Evolutionary conservation across 2,797 vertebrate genomes (phyloP), one percentile per base, ranked within the genome.

Genomic region (Gorsachius magnificus): DNA sequence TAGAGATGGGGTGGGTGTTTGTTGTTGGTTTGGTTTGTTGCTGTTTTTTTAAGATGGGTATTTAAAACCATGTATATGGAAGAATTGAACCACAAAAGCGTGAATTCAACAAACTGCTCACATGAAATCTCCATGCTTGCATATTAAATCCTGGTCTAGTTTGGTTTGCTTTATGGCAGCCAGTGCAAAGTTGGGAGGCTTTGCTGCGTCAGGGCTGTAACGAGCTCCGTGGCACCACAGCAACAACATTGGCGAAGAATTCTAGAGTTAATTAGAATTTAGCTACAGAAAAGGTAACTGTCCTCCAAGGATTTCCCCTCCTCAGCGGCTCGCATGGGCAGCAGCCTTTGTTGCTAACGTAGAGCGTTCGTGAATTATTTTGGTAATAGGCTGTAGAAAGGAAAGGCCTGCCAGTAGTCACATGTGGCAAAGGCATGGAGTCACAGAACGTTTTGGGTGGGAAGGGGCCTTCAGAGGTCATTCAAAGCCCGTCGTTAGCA

Each of bases 1-100:
- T 60, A 29, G 35, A 48, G 28, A 17, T 2, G 6, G 6, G 2
- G 14, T 3, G 1, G 46, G 46, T 3, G 13, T 24, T 9, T 35
- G 13, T 28, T 33, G 41, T 18, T 41, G 12, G 8, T 26, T 51
- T 26, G 10, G 15, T 17, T 53, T 31, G 41, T 68, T 41, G 14
- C 22, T 13, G 13, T 50, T 21, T 20, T 57, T 46, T 41, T 9
- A 31, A 35, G 16, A 9, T 33, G 13, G 13, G 1, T 50, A 8
- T 87, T 89, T 79, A n/a, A 89, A 87, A 63, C 4, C 8, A 11
- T 19, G 0, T 29, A 0, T 56, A 7, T 36, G 28, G 28, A 56
- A 48, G 26, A 70, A n/a, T 3, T 51, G 31, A 58, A 29, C 25
- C 35, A 19, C 41, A 58, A 21, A n/a, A 31, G 20, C 35, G 10